Evolutionary conservation across 2,888 invertebrate species (phyloP).

Genomic region (Meta bourneti): DNA sequence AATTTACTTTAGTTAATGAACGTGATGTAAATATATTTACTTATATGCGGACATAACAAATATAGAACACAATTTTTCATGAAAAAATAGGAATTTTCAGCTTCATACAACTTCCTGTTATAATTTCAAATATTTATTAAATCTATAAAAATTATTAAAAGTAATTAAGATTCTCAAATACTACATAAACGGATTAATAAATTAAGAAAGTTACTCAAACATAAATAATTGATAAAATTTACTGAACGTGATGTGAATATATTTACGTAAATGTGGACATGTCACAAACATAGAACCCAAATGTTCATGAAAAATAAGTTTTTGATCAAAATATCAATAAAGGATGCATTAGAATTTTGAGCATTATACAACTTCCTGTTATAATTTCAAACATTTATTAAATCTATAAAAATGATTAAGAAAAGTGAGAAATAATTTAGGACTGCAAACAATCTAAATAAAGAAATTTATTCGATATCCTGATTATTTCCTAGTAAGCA

Average conservation of each 20-base stretch:
- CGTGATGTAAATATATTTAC: no score
- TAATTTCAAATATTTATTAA: background rate
- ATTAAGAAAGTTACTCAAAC: no score
- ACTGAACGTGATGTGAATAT: no score
- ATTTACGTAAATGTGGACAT: no score
- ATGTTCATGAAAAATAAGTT: background rate
- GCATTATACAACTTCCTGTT: background rate
- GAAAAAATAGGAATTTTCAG: background rate
- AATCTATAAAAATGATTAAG: conserved; percentile 13
- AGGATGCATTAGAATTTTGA: background rate
- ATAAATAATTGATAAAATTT: no score
- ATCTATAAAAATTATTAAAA: conserved; percentile 1
- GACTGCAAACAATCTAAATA: conserved; percentile 19
- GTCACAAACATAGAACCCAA: no score
- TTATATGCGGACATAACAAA: no score
- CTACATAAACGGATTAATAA: no score
- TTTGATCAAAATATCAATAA: background rate
- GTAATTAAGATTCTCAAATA: no score
- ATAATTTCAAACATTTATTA: background rate
- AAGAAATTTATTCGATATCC: conserved; percentile 41
- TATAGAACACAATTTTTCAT: no score
- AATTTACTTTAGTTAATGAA: no score
- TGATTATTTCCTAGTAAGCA: conserved; percentile 33
- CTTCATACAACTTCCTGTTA: background rate
- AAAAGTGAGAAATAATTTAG: conserved; percentile 16